Evolutionary conservation across 1,140 invertebrate genomes (phyloP), one percentile per base, ranked within the genome.

Genomic region (Thalassaphorura encarpata): DNA sequence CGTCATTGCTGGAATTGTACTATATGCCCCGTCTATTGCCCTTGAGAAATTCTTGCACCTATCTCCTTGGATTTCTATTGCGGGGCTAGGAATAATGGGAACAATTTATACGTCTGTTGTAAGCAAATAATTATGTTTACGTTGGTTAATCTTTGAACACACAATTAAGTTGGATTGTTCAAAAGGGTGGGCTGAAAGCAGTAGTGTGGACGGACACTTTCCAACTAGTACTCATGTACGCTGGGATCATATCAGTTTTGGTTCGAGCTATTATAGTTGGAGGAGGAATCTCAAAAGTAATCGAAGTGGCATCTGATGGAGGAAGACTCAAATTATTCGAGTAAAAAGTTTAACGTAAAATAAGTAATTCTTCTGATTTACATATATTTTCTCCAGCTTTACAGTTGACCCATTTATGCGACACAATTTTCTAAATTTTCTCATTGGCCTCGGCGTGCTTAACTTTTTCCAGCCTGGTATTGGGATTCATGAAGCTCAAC

Each of bases 281-380:
- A 16, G 83, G 83, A 27, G 84, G 85, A 0, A 73, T 79, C 4
- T 69, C 67, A 49, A 76, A 74, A 15, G 81, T 87, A 2, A 67
- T 85, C 23, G 73, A 79, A 51, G 76, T 81, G 24, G 84, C 83
- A 66, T 76, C 76, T 16, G 78, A 82, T 51, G 78, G 80, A 53
- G 84, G 83, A 24, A 76, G 86, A 51, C 71, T 89, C 8, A 75
- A 82, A 62, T 87, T 89, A 69, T 83, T 87, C 63, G 29, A 56
- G 54, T 50, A 43, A 42, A 45, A n/a, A 23, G 73, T 57, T 58
- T 40, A 27, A 27, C 23, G n/a, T 36, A 36, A n/a, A 36, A 36
- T 11, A 16, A 16, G 18, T 21, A 23, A 8, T 16, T 6, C 42
- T 45, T 16, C 18, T 45, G 13, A n/a, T 45, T 45, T 8, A 16